Base-by-base conservation (phyloP, 2,888 invertebrate species). In the Iphiclides podalirius region DNA sequence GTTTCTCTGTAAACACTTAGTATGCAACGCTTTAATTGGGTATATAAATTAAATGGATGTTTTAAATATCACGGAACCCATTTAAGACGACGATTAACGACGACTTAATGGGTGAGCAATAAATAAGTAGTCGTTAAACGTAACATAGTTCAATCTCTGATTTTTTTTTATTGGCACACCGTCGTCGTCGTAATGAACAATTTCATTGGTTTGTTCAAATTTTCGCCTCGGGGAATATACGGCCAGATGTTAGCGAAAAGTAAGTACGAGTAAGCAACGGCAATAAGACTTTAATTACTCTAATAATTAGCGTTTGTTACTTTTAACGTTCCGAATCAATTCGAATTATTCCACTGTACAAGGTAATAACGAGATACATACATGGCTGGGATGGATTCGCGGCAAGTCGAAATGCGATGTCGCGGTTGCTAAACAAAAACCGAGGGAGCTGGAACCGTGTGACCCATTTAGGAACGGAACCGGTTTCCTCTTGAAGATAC, bases 391-490 rank as follows among this genome's bases (percentile, higher is more conserved):
- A 48, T 11, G 47, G 37, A 42, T 37, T 41, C 16, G 49, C 34
- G 43, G 14, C 48, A 35, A 42, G 34, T 38, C 43, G 16, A 35
- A 47, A 47, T 45, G 58, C 55, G 46, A 56, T 56, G 56, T 72
- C 70, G 73, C 73, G 70, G 72, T 72, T 64, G 67, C 67, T 70
- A 67, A 66, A 78, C 75, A 82, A 82, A 79, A 81, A 81, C 72
- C 72, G 40, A 72, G 74, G 80, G 77, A 76, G 75, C 72, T 76
- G 76, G 72, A 81, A 86, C 86, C 87, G 88, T 88, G 88, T 86
- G 87, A 88, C 87, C 88, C 87, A 87, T 88, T 87, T 86, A 84
- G 76, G 63, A 67, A 72, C 74, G 72, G 73, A 86, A 88, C 88
- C 88, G 88, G 88, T 88, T 87, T 83, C 72, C 74, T 82, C 84